These are phyloP conservation scores for Neoascia interrupta DNA, from an alignment of 2,888 invertebrate genomes.

Conservation along the genomic window DNA sequence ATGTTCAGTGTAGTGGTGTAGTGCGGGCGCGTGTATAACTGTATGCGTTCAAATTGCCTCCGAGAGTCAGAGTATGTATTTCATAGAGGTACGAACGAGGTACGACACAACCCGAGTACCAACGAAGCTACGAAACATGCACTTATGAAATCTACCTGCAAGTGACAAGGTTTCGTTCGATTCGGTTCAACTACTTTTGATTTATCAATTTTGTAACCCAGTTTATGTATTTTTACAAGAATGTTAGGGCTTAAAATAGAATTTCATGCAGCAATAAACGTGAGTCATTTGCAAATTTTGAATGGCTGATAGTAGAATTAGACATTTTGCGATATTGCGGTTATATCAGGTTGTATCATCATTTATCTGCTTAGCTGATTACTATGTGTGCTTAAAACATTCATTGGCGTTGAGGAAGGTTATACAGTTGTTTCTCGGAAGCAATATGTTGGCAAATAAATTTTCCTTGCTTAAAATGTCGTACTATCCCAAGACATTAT, in stretches of 20 bases:
- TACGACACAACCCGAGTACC: no score
- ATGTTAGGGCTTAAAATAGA: conserved; percentile 32
- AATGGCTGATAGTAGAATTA: conserved; percentile 5
- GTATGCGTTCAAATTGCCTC: no score
- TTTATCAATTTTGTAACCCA: conserved; percentile 29
- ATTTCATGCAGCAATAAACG: background rate
- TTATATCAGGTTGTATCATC: background rate
- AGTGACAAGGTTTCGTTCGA: conserved; percentile 16
- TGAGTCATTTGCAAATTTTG: conserved; percentile 16
- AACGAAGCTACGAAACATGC: no score
- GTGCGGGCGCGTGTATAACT: conserved; percentile 18
- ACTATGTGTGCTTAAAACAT: no score
- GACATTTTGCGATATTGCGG: background rate
- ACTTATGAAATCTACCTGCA: conserved; percentile 57
- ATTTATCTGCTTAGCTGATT: no score
- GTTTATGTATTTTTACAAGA: conserved; percentile 45
- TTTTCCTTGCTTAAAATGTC: no score
- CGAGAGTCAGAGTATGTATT: no score
- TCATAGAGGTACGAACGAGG: no score
- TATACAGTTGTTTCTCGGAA: no score
- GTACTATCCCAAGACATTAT: no score
- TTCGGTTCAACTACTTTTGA: conserved; percentile 30
- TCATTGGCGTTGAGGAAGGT: no score
- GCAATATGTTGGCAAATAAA: no score
- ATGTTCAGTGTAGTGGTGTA: background rate